phyloP scores from a whole-genome alignment of 2,797 vertebrate genomes.

The Pteronotus mesoamericanus region DNA sequence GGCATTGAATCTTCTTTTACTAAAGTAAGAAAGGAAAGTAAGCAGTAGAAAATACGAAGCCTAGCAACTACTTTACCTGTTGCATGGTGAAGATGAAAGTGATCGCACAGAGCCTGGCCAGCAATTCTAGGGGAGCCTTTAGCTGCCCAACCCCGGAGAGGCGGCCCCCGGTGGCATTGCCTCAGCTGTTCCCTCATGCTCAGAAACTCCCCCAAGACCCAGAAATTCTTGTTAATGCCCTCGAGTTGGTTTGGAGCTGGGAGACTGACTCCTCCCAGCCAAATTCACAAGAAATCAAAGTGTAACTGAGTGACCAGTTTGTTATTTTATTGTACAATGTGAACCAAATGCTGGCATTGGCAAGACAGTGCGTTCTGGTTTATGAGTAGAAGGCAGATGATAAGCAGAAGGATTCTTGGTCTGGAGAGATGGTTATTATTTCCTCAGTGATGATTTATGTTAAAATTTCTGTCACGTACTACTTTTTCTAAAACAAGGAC shows the following conservation, averaged over 20 bases:
- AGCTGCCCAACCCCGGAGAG: background rate
- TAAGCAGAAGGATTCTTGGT: background rate
- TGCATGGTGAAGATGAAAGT: background rate
- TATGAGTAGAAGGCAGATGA: background rate
- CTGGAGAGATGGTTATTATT: background rate
- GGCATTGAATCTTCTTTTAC: background rate
- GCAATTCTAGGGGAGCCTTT: background rate
- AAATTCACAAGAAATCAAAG: background rate
- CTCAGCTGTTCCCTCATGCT: background rate
- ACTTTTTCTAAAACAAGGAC: conserved; percentile 20
- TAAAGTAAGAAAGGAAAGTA: background rate
- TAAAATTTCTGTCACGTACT: background rate
- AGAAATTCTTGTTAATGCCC: background rate
- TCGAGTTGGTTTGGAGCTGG: background rate
- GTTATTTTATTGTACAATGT: background rate
- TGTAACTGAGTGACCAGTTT: background rate
- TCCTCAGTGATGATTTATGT: background rate
- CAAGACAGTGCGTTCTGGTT: background rate
- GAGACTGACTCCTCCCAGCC: background rate
- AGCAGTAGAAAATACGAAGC: background rate
- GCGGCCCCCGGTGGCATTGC: background rate
- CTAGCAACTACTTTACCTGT: background rate
- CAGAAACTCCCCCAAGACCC: background rate
- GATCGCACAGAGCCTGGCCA: background rate
- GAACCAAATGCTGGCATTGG: background rate